Conservation (phyloP, 2,797 vertebrate genomes). For the Phalanger gymnotis region DNA sequence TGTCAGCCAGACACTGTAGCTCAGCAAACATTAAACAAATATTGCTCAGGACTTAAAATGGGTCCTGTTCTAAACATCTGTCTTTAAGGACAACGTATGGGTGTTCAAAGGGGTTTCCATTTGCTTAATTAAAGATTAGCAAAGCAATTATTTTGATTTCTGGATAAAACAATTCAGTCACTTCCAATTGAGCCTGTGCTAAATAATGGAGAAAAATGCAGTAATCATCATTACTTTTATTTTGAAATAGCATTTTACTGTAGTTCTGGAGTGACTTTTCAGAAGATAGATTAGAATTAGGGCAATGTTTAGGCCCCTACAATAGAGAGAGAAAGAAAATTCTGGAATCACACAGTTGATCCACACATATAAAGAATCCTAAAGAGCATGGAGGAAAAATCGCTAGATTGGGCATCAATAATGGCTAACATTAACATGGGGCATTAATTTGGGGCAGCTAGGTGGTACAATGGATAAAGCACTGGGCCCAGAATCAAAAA, state of each 20-base stretch:
- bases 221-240: slow-evolving; percentile 21
- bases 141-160: slow-evolving; percentile 24
- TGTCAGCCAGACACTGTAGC: background rate
- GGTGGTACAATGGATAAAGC: background rate
- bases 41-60: background rate
- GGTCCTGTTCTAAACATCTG: slow-evolving; percentile 15
- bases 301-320: background rate
- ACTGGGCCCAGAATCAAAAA: background rate
- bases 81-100: slow-evolving; percentile 20
- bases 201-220: background rate
- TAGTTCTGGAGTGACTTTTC: background rate
- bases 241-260: background rate
- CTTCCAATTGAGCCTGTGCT: background rate
- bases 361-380: background rate
- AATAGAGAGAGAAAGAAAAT: background rate
- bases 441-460: background rate
- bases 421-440: background rate
- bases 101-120: slow-evolving; percentile 1
- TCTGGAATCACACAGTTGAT: background rate
- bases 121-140: slow-evolving; percentile 39
- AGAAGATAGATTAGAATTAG: background rate
- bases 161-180: background rate
- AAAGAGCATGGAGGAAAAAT: background rate
- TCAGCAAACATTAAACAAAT: background rate
- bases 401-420: background rate